Percentiles rank a stretch among this genome's conserved stretches.
Conservation (phyloP, 2,797 vertebrate genomes). For the Nyctibius grandis region DNA sequence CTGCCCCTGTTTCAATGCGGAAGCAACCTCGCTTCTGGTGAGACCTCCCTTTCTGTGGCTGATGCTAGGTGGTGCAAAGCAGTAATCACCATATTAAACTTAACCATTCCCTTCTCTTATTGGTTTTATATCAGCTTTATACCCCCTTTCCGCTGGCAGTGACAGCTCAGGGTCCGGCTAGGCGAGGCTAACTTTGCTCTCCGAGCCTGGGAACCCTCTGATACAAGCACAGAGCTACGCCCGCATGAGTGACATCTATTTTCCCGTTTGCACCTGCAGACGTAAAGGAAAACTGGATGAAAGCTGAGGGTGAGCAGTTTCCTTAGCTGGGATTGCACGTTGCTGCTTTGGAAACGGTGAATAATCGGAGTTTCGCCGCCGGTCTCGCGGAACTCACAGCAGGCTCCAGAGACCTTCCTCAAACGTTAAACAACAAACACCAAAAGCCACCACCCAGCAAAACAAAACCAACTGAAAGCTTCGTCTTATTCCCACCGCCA, state of each 20-base stretch:
- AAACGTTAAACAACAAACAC: neutral
- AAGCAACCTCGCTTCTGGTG: neutral
- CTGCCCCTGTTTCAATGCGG: neutral
- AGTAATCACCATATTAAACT: neutral
- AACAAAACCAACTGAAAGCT: neutral
- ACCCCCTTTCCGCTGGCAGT: neutral
- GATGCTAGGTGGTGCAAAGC: neutral
- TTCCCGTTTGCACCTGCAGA: slow-evolving; percentile 20
- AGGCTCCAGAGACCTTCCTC: neutral
- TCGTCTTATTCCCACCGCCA: neutral
- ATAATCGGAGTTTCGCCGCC: neutral
- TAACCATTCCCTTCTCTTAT: neutral
- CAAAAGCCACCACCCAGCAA: neutral
- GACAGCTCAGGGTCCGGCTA: neutral
- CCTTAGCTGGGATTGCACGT: neutral
- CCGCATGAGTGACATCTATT: neutral
- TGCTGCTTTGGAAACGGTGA: slow-evolving; percentile 19
- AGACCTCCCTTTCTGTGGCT: rapidly evolving
- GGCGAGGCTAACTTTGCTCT: neutral
- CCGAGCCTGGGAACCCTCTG: neutral
- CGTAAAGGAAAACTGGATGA: neutral
- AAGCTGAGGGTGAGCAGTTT: neutral
- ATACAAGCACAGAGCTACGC: neutral
- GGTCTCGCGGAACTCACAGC: neutral
- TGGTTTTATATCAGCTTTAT: neutral